phyloP scores from a whole-genome alignment of 37 sponge, comb jelly and placozoan species.

The Bolinopsis microptera region DNA sequence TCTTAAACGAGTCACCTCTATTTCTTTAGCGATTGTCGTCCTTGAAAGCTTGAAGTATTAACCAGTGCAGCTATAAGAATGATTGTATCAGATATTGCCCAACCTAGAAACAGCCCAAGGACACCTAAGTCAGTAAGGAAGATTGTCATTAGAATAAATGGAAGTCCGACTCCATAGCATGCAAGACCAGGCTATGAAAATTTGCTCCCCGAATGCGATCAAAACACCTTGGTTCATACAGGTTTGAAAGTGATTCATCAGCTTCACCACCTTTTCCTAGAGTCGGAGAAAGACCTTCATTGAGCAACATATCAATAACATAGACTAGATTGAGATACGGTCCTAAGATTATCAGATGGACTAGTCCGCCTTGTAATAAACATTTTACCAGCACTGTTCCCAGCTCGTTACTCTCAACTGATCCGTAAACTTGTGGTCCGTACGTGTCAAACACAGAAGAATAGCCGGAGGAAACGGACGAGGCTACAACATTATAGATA shows the following conservation, averaged over 20 bases:
- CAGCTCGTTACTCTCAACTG: not conserved
- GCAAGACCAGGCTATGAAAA: not conserved
- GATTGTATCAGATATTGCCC: not conserved
- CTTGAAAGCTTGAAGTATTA: not conserved
- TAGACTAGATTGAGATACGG: not conserved
- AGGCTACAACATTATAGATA: not conserved
- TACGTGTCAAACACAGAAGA: not conserved
- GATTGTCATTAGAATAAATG: not conserved
- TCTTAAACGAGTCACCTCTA: not conserved
- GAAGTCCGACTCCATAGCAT: not conserved
- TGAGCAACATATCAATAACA: not conserved
- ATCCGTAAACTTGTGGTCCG: constrained; percentile 1
- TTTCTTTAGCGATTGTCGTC: not conserved
- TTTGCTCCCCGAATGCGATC: not conserved
- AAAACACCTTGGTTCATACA: not conserved
- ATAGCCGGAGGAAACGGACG: not conserved
- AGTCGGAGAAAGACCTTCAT: not conserved
- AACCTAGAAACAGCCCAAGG: not conserved
- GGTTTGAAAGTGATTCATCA: no score
- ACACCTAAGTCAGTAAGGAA: not conserved
- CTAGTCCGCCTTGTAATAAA: not conserved
- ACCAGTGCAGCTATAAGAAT: not conserved
- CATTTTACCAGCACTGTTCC: not conserved
- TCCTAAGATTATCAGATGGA: not conserved
- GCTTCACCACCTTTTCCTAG: not conserved